phyloP scores from a whole-genome alignment of 2,888 invertebrate species.

The Aleiodes testaceus region DNA sequence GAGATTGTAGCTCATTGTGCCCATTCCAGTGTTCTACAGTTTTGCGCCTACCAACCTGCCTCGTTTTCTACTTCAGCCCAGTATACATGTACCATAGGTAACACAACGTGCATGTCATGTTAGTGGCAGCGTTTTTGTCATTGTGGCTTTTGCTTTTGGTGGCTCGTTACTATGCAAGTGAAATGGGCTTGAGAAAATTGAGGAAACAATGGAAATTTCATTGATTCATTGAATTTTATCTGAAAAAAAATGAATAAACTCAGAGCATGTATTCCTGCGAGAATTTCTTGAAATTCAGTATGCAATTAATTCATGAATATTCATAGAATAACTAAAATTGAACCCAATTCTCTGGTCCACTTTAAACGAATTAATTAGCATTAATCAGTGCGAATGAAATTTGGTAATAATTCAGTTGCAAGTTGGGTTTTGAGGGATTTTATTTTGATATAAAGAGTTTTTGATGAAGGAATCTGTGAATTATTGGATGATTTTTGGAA shows the following conservation, averaged over 20 bases:
- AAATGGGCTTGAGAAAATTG: background rate
- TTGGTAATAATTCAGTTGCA: too few relatives aligned
- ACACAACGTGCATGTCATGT: constrained; percentile 3
- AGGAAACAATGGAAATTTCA: background rate
- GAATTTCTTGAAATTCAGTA: too few relatives aligned
- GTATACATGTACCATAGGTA: background rate
- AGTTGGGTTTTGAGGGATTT: too few relatives aligned
- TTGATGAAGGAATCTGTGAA: too few relatives aligned
- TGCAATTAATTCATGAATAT: too few relatives aligned
- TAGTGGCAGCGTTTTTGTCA: constrained; percentile 14
- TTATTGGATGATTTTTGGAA: background rate
- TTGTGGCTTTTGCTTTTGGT: background rate
- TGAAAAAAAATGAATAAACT: too few relatives aligned
- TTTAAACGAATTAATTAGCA: too few relatives aligned
- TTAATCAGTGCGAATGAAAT: too few relatives aligned
- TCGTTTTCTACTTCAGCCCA: background rate
- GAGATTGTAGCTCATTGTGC: constrained; percentile 23
- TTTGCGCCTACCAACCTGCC: constrained; percentile 30
- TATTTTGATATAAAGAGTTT: too few relatives aligned
- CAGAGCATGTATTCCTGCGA: too few relatives aligned
- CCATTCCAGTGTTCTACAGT: constrained; percentile 37
- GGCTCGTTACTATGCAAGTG: background rate
- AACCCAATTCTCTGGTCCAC: too few relatives aligned
- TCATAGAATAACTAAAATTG: too few relatives aligned
- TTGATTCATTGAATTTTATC: background rate